phyloP scores from a whole-genome alignment of 1,140 invertebrate genomes.

The Diorhabda sublineata region DNA sequence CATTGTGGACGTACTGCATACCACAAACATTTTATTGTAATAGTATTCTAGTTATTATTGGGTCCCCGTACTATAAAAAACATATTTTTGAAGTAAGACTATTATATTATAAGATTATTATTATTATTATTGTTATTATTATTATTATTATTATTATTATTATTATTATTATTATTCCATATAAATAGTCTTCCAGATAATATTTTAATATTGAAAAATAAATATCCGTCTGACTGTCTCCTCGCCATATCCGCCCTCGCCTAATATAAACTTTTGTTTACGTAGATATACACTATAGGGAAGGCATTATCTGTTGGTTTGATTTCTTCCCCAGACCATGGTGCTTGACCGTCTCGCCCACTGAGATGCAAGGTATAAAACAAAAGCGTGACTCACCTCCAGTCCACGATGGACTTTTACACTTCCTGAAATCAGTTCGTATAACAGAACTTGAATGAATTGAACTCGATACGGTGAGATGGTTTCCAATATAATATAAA shows the following conservation, averaged over 20 bases:
- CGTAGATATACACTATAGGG: neutral
- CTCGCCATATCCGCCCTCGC: neutral
- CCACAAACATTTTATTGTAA: too few relatives aligned
- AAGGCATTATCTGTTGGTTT: neutral
- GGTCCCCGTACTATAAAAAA: too few relatives aligned
- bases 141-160: too few relatives aligned
- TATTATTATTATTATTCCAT: too few relatives aligned
- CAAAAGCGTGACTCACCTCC: constrained; percentile 9
- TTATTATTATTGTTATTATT: too few relatives aligned
- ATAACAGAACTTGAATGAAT: neutral
- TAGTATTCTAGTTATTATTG: too few relatives aligned
- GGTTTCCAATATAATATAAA: neutral
- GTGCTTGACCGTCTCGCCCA: constrained; percentile 4
- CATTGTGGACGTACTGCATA: too few relatives aligned
- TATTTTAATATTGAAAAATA: too few relatives aligned
- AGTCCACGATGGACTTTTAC: constrained; percentile 5
- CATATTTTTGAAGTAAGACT: too few relatives aligned
- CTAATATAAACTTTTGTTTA: neutral
- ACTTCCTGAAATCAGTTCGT: constrained; percentile 6
- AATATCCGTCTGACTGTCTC: neutral
- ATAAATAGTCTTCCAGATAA: too few relatives aligned
- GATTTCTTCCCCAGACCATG: neutral
- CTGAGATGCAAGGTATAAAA: neutral
- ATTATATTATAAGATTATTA: too few relatives aligned
- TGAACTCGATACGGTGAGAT: neutral